Conservation (phyloP, 2,888 invertebrate species). For the Plusia festucae region DNA sequence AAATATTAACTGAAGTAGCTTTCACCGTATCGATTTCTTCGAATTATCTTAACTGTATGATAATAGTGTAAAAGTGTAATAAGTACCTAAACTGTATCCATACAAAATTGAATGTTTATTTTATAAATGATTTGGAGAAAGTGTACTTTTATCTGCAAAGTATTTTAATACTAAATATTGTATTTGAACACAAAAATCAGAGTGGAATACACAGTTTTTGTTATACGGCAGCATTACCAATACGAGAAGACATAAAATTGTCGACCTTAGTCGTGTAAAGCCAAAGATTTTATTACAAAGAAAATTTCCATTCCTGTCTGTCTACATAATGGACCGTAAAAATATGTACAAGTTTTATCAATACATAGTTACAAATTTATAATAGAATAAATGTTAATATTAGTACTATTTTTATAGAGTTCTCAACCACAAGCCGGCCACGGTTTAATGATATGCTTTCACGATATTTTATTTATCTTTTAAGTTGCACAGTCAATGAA, state of each 20-base stretch:
- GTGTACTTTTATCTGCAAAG: not conserved
- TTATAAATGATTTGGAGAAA: not conserved
- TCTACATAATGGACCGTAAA: not conserved
- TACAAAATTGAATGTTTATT: not conserved
- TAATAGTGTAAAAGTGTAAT: not conserved
- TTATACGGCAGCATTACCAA: no score
- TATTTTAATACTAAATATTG: not conserved
- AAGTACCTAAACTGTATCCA: conserved; percentile 1
- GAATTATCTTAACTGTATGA: not conserved
- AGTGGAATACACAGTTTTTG: no score
- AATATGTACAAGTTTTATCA: not conserved
- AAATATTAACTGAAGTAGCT: not conserved
- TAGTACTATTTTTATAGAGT: not conserved
- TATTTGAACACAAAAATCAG: no score
- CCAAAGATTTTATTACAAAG: not conserved
- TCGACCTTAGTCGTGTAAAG: not conserved
- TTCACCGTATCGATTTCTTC: not conserved
- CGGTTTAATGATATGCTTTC: no score
- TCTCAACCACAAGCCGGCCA: not conserved
- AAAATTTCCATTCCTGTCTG: not conserved
- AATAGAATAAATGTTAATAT: no score
- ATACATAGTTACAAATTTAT: not conserved
- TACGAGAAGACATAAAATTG: no score
- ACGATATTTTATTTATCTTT: no score
- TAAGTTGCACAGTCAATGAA: no score